Conservation (phyloP, 2,888 invertebrate species). For the Oscheius onirici region DNA sequence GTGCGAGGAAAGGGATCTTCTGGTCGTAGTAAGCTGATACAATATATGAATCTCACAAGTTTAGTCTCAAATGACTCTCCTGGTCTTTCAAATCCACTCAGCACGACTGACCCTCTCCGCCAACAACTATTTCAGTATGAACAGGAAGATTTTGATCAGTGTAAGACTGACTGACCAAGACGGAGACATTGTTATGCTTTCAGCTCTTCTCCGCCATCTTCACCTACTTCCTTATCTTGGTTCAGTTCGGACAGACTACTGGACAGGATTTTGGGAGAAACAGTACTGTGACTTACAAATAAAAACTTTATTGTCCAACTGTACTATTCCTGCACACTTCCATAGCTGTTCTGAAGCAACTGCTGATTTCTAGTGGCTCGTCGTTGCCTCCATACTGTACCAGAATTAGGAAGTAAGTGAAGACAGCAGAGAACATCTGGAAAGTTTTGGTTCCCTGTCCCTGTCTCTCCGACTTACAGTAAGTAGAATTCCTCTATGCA, state of each 20-base stretch:
- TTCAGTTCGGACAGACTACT: constrained; percentile 29
- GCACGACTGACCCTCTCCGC: constrained; percentile 52
- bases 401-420: constrained; percentile 52
- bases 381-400: constrained; percentile 9
- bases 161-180: constrained; percentile 27
- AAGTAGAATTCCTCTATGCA: constrained; percentile 49
- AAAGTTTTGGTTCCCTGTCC: constrained; percentile 5
- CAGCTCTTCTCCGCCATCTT: constrained; percentile 54
- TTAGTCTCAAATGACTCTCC: constrained; percentile 54
- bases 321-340: no score
- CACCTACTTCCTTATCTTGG: constrained; percentile 55
- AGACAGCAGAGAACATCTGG: constrained; percentile 50
- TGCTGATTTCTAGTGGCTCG: neutral
- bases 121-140: constrained; percentile 54
- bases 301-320: no score
- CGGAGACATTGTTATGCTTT: constrained; percentile 6
- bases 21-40: constrained; percentile 39
- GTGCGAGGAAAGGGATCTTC: constrained; percentile 47
- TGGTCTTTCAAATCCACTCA: constrained; percentile 54
- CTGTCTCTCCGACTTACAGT: constrained; percentile 31
- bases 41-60: neutral
- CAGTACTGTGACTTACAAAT: no score
- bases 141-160: constrained; percentile 49
- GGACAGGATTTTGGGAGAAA: neutral
- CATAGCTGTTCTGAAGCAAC: no score